Evolutionary conservation across 2,797 vertebrate genomes (phyloP).

Genomic region (Lacerta bilineata): DNA sequence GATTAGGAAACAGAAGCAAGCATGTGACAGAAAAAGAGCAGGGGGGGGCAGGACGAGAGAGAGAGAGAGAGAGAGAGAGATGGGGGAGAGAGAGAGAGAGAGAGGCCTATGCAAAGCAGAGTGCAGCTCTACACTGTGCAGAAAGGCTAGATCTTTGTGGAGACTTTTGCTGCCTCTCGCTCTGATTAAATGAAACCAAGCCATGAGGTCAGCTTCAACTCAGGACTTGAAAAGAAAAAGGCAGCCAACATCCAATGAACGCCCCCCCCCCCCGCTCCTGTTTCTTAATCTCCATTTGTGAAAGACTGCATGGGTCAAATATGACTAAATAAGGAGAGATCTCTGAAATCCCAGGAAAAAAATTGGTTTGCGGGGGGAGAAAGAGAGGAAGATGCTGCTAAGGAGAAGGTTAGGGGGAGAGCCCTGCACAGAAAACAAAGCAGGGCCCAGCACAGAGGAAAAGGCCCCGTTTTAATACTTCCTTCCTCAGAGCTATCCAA

Average conservation of each 20-base stretch:
- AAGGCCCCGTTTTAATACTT: slow-evolving; percentile 46
- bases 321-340: slow-evolving; percentile 47
- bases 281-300: slow-evolving; percentile 23
- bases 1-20: not conserved
- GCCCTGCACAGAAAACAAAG: slow-evolving; percentile 50
- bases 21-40: not conserved
- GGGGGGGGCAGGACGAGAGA: too few relatives aligned
- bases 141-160: too few relatives aligned
- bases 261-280: slow-evolving; percentile 33
- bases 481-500: not conserved
- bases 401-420: not conserved
- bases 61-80: not conserved
- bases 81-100: not conserved
- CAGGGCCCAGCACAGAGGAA: slow-evolving; percentile 47
- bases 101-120: not conserved
- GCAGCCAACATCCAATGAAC: not conserved
- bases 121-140: not conserved
- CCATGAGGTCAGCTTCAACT: too few relatives aligned
- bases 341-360: not conserved
- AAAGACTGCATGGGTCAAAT: slow-evolving; percentile 25
- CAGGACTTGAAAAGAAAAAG: not conserved
- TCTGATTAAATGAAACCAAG: not conserved
- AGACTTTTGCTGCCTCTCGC: slow-evolving; percentile 19
- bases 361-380: too few relatives aligned
- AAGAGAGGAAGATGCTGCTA: not conserved